A percentile compares a stretch with the other conserved stretches of the same genome.
phyloP scores from a whole-genome alignment of 1,140 invertebrate genomes.

The Tetragnatha versicolor region DNA sequence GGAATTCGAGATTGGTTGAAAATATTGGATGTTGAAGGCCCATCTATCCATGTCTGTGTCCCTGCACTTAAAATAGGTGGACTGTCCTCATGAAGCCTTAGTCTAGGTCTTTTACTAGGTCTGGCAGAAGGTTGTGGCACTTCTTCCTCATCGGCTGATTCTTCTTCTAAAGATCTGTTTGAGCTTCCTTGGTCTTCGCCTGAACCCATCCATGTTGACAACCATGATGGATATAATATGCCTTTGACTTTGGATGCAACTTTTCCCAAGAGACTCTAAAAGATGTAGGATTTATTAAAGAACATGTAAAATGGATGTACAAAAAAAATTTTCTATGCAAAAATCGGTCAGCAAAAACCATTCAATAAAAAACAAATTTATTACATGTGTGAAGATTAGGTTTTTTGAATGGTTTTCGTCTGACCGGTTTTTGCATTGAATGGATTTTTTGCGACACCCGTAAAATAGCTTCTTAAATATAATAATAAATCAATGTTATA shows the following conservation, averaged over 20 bases:
- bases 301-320: too few species aligned
- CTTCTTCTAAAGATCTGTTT: background rate
- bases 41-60: constrained; percentile 41
- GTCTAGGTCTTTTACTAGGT: constrained; percentile 24
- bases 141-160: constrained; percentile 11
- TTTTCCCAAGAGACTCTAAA: constrained; percentile 34
- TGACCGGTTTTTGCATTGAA: too few species aligned
- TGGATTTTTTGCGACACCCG: too few species aligned
- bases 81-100: background rate
- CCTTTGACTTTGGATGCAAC: constrained; percentile 45
- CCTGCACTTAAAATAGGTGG: constrained; percentile 27
- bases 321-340: too few species aligned
- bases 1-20: constrained; percentile 1
- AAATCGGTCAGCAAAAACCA: too few species aligned
- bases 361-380: too few species aligned
- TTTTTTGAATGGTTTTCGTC: too few species aligned
- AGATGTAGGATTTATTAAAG: too few species aligned
- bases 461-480: too few species aligned
- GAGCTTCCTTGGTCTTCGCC: background rate
- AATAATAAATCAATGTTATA: too few species aligned
- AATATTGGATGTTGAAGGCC: background rate
- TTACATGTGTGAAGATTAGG: too few species aligned
- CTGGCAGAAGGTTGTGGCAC: background rate
- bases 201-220: constrained; percentile 16
- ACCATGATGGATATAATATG: constrained; percentile 30